A percentile compares a stretch with the other conserved stretches of the same genome.
These are phyloP conservation scores for Napeogenes sylphis DNA, from an alignment of 2,888 invertebrate species.

Conservation along the genomic window DNA sequence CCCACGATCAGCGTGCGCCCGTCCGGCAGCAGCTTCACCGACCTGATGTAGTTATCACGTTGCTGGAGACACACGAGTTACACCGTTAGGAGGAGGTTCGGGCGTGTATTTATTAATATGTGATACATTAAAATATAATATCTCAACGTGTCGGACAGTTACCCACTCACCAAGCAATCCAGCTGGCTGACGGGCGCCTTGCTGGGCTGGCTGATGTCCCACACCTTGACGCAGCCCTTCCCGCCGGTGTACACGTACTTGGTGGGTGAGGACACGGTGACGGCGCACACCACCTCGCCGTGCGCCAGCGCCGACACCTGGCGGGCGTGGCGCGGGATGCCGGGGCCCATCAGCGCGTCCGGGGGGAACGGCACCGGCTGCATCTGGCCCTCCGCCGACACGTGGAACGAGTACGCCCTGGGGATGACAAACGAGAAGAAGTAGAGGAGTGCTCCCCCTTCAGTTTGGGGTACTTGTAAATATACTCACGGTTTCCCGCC, in stretches of 20 bases:
- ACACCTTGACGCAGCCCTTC: conserved; percentile 98
- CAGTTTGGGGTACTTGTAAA: too few relatives aligned
- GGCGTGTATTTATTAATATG: background rate
- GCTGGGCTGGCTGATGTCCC: conserved; percentile 95
- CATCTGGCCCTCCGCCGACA: conserved; percentile 91
- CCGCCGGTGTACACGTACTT: conserved; percentile 97
- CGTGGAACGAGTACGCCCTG: conserved; percentile 96
- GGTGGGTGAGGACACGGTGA: conserved; percentile 95
- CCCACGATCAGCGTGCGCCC: conserved; percentile 96
- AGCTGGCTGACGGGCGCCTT: conserved; percentile 94
- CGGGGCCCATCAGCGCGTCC: conserved; percentile 94
- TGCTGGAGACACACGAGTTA: conserved; percentile 75
- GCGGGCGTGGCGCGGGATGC: conserved; percentile 94
- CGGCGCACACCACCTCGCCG: conserved; percentile 98
- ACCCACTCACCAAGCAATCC: conserved; percentile 89
- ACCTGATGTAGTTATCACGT: conserved; percentile 96
- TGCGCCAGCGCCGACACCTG: conserved; percentile 92
- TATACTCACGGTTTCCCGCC: conserved; percentile 91
- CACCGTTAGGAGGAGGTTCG: conserved; percentile 1
- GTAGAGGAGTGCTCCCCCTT: too few relatives aligned
- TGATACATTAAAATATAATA: background rate
- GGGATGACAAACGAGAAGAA: background rate
- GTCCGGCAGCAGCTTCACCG: conserved; percentile 94
- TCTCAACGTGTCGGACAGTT: conserved; percentile 54
- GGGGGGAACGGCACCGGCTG: conserved; percentile 96